A percentile compares a stretch with the other conserved stretches of the same genome.
phyloP scores from a whole-genome alignment of 2,797 vertebrate genomes.

The Eleutherodactylus coqui region DNA sequence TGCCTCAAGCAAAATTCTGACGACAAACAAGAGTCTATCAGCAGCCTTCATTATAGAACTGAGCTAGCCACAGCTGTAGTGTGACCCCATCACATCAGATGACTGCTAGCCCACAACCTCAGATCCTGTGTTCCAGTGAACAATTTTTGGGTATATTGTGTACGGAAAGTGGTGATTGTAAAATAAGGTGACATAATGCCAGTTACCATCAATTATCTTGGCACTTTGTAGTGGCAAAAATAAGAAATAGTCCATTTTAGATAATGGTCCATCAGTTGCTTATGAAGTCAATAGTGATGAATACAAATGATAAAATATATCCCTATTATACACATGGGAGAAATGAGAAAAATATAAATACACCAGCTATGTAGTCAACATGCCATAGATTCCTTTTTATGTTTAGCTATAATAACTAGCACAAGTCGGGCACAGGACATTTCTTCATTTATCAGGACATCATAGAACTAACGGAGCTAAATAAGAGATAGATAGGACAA shows the following conservation, averaged over 20 bases:
- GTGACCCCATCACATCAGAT: constrained; percentile 96
- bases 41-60: constrained; percentile 94
- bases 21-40: constrained; percentile 84
- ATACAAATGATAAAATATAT: neutral
- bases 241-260: neutral
- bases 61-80: constrained; percentile 92
- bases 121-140: constrained; percentile 86
- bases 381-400: neutral
- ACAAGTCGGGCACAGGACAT: neutral
- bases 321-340: neutral
- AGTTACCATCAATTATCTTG: constrained; percentile 30
- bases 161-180: constrained; percentile 31
- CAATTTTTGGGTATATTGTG: constrained; percentile 77
- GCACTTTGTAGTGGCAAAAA: neutral
- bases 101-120: constrained; percentile 91
- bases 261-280: neutral
- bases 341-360: neutral
- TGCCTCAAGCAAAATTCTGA: constrained; percentile 86
- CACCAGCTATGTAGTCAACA: neutral
- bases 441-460: neutral
- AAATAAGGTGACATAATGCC: constrained; percentile 39
- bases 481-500: neutral
- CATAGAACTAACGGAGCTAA: too few species aligned
- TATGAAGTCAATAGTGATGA: neutral
- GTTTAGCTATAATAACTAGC: neutral